Evolutionary conservation across 1,140 invertebrate genomes (phyloP), one percentile per base, ranked within the genome.

Genomic region (Pogonognathellus flavescens): DNA sequence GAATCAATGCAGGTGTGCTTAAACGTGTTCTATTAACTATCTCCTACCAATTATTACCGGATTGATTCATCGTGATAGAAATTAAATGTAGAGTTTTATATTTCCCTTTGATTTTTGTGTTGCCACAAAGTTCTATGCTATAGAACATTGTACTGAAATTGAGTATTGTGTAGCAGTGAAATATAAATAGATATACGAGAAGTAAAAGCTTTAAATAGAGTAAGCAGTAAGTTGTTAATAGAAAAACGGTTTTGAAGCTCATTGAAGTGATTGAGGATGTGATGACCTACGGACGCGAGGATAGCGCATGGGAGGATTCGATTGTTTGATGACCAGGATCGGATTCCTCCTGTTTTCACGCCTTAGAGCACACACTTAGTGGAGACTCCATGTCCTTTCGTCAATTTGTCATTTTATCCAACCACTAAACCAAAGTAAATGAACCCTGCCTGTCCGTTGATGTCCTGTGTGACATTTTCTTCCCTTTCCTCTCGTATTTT

Each of bases 381-480:
- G 14, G 25, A 66, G 57, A 49, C 59, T 10, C n/a, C n/a, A 82
- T n/a, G 82, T 83, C 59, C 60, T 83, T 83, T 83, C 62, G 82
- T 83, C 82, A 83, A 83, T 83, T 83, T 83, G 82, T 83, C 82
- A 83, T 83, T 83, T 57, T 62, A 83, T 62, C 82, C 55, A 31
- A 81, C 70, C 70, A 76, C 70, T 76, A 76, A 76, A 76, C 70
- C 70, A 50, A 50, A 76, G 70, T 31, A 76, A 76, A 76, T 76
- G 70, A 70, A 70, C 66, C 66, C 31, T 70, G 66, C 59, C 16
- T 9, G 59, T n/a, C 41, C 70, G 70, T 50, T 31, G 25, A 76
- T 70, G 66, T 76, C 70, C 70, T 76, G 22, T 57, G 11, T 49
- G 41, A 18, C n/a, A 16, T 18, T 50, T 13, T 76, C 41, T 76